Evolutionary conservation across 2,888 invertebrate genomes (phyloP), one percentile per base, ranked within the genome.

Genomic region (Campaea margaritaria): DNA sequence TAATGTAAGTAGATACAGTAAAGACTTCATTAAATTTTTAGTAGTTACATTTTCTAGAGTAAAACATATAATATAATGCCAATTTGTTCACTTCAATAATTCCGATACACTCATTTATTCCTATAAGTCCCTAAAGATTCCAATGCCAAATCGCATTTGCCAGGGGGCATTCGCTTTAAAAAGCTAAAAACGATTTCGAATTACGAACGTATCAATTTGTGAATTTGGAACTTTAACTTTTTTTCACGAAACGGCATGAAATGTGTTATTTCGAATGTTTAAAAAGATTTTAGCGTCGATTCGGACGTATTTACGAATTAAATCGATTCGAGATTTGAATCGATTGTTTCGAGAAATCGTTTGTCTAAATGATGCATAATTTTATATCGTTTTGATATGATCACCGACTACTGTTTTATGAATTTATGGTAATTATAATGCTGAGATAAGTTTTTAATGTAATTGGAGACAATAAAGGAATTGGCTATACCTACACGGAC

Each of bases 161-260:
- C 63, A 49, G 58, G 43, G 58, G 64, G 62, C 53, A 63, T 52
- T 51, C 31, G 52, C 65, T 54, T 59, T 44, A 59, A 61, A 50
- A 60, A 54, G 71, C 78, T 65, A 64, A 76, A 83, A 83, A 76
- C 75, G 78, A 78, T 82, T 85, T 80, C 74, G 72, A 80, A 81
- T 82, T 83, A 81, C 72, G 78, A 78, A 85, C 83, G 78, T 82
- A 85, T 85, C 78, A 82, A 77, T 84, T 83, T 84, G 56, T 75
- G 63, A 64, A 70, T 75, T 78, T 76, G 74, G 70, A 74, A 74
- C 72, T 72, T 74, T 65, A 70, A 67, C 64, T 59, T 74, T 72
- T 74, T 75, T 68, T 57, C 21, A 57, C 57, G 61, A 58, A 72
- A 69, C 69, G 59, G 65, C 70, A 74, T 69, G 72, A 64, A 68